Base-by-base conservation (phyloP, 2,797 vertebrate species). In the Sebastiscus albofasciatus region DNA sequence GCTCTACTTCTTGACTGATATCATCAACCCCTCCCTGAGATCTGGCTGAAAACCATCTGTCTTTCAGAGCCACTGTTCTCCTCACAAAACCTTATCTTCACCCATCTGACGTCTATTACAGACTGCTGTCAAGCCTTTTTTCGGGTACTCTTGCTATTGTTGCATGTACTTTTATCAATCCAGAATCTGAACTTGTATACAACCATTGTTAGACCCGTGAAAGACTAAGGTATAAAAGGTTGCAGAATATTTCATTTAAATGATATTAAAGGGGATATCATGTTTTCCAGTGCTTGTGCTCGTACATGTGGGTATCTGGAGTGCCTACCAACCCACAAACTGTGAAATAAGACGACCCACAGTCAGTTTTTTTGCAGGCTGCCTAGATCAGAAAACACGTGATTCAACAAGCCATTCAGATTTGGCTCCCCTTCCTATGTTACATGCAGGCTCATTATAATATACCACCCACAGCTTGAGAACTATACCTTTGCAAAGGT, bases 11-110 rank as follows among this genome's bases (percentile, higher is more conserved):
- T 72, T 77, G 72, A 79, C 72, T 74, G 66, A 74, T 86, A 82
- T 71, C 74, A 83, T 79, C 82, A 83, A 79, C 68, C n/a, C 71
- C 59, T 80, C 75, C 59, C 75, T 79, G 65, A 78, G 88, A 89
- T 88, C 86, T 91, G 88, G 65, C 77, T 76, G 59, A 76, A 66
- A 85, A 89, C 70, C 86, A 89, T 91, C 80, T 82, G 86, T 79
- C 82, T 87, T 78, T 60, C 64, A 64, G 39, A 82, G 60, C 39
- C 76, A 11, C 62, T 70, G 66, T 36, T 80, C 62, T 64, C 56
- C 42, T 65, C 59, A 77, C 64, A 83, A 79, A 91, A 80, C 70
- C 61, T 42, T 7, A 11, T 59, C 61, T 66, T 72, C 56, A 83
- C 71, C 54, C 65, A 27, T 70, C 65, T 72, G 69, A 76, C 49